These are phyloP conservation scores for Crotophaga sulcirostris DNA, from an alignment of 2,113 vertebrate genomes.

Conservation along the genomic window DNA sequence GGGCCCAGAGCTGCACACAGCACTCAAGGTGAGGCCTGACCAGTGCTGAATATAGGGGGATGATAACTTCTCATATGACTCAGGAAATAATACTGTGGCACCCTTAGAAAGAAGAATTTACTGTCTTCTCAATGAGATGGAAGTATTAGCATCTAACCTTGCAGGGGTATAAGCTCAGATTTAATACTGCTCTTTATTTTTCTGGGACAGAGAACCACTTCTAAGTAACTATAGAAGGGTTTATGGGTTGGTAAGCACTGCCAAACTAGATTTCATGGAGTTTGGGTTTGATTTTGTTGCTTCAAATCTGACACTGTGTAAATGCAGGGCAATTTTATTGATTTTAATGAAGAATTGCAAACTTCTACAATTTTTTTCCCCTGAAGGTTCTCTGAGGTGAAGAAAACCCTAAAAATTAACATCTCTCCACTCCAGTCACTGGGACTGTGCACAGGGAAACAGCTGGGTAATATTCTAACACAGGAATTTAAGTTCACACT, in stretches of 20 bases:
- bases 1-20: too few relatives aligned
- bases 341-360: not conserved
- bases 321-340: not conserved
- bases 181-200: not conserved
- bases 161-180: not conserved
- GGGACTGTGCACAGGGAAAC: not conserved
- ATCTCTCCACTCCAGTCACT: not conserved
- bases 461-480: not conserved
- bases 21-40: too few relatives aligned
- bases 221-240: not conserved
- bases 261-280: not conserved
- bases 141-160: not conserved
- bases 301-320: not conserved
- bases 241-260: not conserved
- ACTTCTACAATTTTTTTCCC: not conserved
- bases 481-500: not conserved
- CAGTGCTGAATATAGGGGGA: too few relatives aligned
- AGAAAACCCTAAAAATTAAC: not conserved
- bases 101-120: not conserved
- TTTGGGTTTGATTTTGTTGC: slow-evolving; percentile 5
- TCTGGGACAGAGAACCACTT: not conserved
- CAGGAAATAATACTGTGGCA: not conserved
- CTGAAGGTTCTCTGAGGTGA: not conserved
- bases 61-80: not conserved
- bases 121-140: not conserved